Evolutionary conservation across 2,113 vertebrate species (phyloP).

Genomic region (Progne subis): DNA sequence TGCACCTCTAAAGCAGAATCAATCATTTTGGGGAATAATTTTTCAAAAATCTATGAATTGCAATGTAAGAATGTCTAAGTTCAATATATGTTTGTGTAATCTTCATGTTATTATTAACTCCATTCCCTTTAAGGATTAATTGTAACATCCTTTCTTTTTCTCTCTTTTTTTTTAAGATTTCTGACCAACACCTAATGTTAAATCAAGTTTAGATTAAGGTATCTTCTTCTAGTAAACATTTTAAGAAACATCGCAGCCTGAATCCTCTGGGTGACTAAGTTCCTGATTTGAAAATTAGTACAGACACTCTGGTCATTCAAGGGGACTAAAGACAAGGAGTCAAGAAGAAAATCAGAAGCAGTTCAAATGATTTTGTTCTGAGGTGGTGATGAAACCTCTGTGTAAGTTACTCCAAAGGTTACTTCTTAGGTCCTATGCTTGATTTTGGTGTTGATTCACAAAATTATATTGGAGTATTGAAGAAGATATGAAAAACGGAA

Average conservation of each 20-base stretch:
- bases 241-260: background rate
- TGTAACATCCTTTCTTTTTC: background rate
- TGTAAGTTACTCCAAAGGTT: background rate
- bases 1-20: background rate
- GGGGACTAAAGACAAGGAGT: background rate
- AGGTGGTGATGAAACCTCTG: background rate
- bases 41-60: background rate
- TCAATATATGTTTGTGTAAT: background rate
- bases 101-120: background rate
- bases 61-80: background rate
- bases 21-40: background rate
- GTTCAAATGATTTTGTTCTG: background rate
- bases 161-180: background rate
- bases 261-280: background rate
- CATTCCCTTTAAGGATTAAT: background rate
- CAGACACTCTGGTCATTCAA: background rate
- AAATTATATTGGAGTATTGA: background rate
- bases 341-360: background rate
- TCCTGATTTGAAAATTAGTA: background rate
- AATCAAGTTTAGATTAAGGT: background rate
- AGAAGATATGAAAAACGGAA: background rate
- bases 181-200: background rate
- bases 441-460: background rate
- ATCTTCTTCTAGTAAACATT: background rate
- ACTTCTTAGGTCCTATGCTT: background rate